Percentiles rank a stretch among this genome's conserved stretches.
Evolutionary conservation across 2,888 invertebrate species (phyloP).

Genomic region (Drosophila picticornis): DNA sequence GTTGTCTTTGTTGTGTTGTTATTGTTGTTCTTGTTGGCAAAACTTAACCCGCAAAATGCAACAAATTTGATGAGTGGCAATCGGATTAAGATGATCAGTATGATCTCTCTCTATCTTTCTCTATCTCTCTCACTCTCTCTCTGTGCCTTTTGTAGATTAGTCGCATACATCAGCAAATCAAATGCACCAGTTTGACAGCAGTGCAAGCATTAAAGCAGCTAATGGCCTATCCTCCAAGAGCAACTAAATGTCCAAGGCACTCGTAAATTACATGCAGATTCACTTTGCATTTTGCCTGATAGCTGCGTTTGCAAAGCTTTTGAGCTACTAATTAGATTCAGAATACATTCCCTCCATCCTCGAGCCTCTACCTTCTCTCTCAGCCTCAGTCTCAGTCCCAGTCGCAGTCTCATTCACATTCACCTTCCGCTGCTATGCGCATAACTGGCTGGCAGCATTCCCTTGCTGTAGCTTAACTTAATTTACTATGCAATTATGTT

Average conservation of each 20-base stretch:
- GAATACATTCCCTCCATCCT: neutral
- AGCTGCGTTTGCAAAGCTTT: conserved; percentile 63
- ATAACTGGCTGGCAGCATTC: conserved; percentile 22
- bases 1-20: conserved; percentile 17
- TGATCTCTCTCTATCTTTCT: neutral
- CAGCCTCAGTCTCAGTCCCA: too few species aligned
- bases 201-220: conserved; percentile 38
- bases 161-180: conserved; percentile 60
- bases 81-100: conserved; percentile 26
- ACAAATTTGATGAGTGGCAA: conserved; percentile 48
- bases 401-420: neutral
- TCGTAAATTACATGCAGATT: conserved; percentile 74
- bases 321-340: conserved; percentile 75
- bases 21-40: conserved; percentile 10
- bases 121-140: neutral
- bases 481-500: conserved; percentile 68
- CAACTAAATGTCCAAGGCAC: conserved; percentile 66
- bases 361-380: neutral
- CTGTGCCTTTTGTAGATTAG: conserved; percentile 24
- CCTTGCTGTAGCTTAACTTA: conserved; percentile 58
- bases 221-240: conserved; percentile 10
- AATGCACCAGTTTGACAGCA: conserved; percentile 56
- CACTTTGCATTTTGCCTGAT: conserved; percentile 58
- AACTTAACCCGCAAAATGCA: conserved; percentile 40
- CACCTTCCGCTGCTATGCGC: conserved; percentile 4